Evolutionary conservation across 2,797 vertebrate genomes (phyloP), one percentile per base, ranked within the genome.

Genomic region (Rhinatrema bivittatum): DNA sequence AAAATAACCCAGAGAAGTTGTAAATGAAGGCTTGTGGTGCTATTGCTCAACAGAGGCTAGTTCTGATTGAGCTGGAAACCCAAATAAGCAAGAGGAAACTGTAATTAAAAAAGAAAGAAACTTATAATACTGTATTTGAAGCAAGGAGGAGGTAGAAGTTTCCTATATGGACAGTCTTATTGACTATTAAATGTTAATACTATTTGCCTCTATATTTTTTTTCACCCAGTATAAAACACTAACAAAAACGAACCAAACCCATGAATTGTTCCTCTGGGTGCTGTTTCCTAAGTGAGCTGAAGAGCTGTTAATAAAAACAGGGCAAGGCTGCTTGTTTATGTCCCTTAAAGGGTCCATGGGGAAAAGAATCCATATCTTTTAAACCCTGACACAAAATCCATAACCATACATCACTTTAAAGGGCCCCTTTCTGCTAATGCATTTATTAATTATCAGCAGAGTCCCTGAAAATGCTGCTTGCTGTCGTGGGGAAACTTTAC

Each of bases 361-460:
- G 35, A 22, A 41, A 29, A 3, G 34, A 43, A 42, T 38, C 47
- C 39, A 35, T 38, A 39, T 37, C 35, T 39, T 46, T 33, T 44
- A 25, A 46, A 46, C 42, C 32, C 15, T 56, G 53, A 29, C 42
- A 47, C 42, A 42, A 42, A 56, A 56, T 51, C 47, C 35, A 56
- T 56, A 50, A 31, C 22, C 18, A 39, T 56, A 46, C 47, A 50
- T 47, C 47, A 46, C 20, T 20, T 36, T 46, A 38, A 46, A 51
- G 42, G 34, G 34, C 47, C 34, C 25, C 39, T 41, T 19, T 46
- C 42, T 46, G 30, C 24, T 39, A 50, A 56, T 51, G 41, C 41
- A 39, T 39, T 34, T 44, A 44, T 50, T 50, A 50, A 50, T 50
- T 39, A 44, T 39, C 35, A 16, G n/a, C 35, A 10, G 21, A 25